phyloP scores from a whole-genome alignment of 2,797 vertebrate genomes.

The Petrocephalus schoutedeni region DNA sequence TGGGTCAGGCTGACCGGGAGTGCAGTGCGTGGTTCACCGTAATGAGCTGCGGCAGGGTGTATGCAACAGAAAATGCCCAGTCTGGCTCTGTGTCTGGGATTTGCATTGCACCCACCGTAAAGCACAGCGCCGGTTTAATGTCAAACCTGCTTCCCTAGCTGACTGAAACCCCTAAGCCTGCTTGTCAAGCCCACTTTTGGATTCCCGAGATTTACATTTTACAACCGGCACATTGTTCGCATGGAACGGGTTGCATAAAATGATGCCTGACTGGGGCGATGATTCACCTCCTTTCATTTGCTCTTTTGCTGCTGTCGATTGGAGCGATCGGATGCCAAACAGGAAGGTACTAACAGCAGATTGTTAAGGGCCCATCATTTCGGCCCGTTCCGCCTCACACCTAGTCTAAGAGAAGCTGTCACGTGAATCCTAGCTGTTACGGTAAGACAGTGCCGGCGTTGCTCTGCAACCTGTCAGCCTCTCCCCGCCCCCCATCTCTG shows the following conservation, averaged over 20 bases:
- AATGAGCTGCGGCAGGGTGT: not conserved
- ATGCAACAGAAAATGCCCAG: not conserved
- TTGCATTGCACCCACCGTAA: not conserved
- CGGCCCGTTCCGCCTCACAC: not conserved
- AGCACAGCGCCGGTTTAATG: not conserved
- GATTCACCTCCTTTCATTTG: not conserved
- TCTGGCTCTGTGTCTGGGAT: not conserved
- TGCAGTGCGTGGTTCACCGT: not conserved
- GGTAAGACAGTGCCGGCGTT: not conserved
- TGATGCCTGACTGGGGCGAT: not conserved
- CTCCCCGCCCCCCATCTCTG: not conserved
- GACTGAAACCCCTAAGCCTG: not conserved
- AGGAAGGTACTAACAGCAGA: not conserved
- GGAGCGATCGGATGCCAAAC: not conserved
- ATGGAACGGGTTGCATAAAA: not conserved
- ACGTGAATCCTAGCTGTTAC: not conserved
- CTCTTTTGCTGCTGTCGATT: not conserved
- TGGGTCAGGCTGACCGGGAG: conserved; percentile 7
- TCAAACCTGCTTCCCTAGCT: not conserved
- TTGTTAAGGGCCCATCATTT: not conserved
- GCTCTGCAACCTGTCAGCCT: not conserved
- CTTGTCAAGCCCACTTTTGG: conserved; percentile 9
- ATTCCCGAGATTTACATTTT: not conserved
- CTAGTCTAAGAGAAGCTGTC: not conserved
- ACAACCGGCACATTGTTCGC: not conserved